Conservation (phyloP, 2,888 invertebrate genomes). For the Deilephila elpenor region DNA sequence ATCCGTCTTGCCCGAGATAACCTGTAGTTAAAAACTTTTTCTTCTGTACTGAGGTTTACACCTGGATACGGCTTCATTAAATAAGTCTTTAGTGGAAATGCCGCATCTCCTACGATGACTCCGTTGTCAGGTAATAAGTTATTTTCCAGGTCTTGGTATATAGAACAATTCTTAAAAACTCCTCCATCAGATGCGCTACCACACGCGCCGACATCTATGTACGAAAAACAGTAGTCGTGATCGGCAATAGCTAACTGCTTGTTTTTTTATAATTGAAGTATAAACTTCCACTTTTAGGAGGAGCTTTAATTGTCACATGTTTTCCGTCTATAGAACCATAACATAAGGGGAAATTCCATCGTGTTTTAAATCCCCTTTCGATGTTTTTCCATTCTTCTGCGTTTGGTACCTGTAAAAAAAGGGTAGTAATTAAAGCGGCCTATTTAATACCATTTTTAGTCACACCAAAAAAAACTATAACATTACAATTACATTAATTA, state of each 20-base stretch:
- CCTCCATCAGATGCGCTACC: too few species aligned
- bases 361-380: constrained; percentile 15
- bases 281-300: constrained; percentile 31
- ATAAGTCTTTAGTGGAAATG: constrained; percentile 25
- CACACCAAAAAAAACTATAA: too few species aligned
- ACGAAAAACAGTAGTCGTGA: too few species aligned
- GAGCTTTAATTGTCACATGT: constrained; percentile 35
- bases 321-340: constrained; percentile 38
- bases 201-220: too few species aligned
- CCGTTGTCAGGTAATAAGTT: too few species aligned
- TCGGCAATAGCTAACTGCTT: too few species aligned
- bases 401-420: constrained; percentile 24
- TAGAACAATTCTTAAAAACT: too few species aligned
- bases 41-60: neutral
- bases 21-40: constrained; percentile 30
- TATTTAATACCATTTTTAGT: too few species aligned
- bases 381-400: constrained; percentile 24
- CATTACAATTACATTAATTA: too few species aligned
- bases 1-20: constrained; percentile 33
- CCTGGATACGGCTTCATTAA: constrained; percentile 10
- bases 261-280: too few species aligned
- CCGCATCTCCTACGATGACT: constrained; percentile 28
- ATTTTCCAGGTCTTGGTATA: too few species aligned
- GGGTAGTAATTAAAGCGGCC: too few species aligned
- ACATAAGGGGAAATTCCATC: constrained; percentile 31